phyloP scores from a whole-genome alignment of 1,140 invertebrate species.

The Pogonomyrmex californicus region DNA sequence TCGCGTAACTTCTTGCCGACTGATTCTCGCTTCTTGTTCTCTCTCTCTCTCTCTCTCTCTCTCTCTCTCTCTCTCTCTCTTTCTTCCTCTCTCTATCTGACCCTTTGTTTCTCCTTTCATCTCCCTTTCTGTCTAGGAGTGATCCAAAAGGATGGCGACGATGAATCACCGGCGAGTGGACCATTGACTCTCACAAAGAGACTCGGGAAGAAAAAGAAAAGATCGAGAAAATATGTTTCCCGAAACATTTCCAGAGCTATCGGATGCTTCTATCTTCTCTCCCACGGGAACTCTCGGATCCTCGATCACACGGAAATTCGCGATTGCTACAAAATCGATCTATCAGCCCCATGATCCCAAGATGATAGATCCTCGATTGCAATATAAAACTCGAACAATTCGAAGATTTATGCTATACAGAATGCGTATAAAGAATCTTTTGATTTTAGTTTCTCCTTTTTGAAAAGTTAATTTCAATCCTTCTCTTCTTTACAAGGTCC shows the following conservation, averaged over 20 bases:
- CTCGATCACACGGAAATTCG: neutral
- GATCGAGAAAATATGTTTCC: conserved; percentile 41
- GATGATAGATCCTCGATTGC: neutral
- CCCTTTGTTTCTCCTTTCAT: neutral
- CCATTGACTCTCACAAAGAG: conserved; percentile 43
- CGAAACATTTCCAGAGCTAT: conserved; percentile 47
- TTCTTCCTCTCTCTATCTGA: neutral
- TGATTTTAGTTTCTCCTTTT: neutral
- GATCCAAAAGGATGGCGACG: conserved; percentile 22
- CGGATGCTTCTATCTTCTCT: neutral
- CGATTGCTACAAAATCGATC: conserved; percentile 25
- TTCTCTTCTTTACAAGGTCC: neutral
- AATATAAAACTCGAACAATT: neutral
- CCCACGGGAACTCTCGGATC: conserved; percentile 4
- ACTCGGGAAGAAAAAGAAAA: neutral
- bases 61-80: neutral
- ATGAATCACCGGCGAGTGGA: conserved; percentile 44
- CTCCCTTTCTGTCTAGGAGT: neutral
- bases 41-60: neutral
- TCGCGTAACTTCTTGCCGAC: conserved; percentile 1
- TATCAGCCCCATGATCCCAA: neutral
- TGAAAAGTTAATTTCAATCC: neutral
- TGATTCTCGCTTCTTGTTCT: neutral
- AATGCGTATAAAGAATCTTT: neutral
- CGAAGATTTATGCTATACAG: neutral